phyloP scores from a whole-genome alignment of 2,113 vertebrate genomes.

The Neogale vison region DNA sequence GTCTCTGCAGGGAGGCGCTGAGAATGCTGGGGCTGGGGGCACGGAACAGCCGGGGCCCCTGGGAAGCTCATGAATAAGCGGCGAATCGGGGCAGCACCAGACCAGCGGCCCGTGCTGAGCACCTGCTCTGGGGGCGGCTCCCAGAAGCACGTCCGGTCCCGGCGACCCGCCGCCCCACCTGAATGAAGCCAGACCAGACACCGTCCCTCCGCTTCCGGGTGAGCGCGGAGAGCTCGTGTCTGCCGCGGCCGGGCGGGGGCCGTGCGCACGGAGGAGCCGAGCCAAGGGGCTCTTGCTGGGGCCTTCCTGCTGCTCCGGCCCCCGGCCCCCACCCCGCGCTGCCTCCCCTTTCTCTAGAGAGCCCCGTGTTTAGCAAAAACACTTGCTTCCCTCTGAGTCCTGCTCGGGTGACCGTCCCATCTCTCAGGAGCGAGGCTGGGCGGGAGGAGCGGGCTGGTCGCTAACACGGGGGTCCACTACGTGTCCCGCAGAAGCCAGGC shows the following conservation, averaged over 20 bases:
- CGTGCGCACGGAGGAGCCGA: too few species aligned
- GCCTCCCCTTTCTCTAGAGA: neutral
- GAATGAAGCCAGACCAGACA: neutral
- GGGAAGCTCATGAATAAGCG: neutral
- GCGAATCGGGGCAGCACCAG: neutral
- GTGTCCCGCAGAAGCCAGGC: neutral
- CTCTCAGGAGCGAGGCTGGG: neutral
- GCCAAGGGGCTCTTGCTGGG: too few species aligned
- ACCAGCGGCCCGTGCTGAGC: neutral
- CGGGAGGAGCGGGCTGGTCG: neutral
- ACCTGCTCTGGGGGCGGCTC: neutral
- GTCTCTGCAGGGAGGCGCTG: neutral
- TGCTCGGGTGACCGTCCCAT: neutral
- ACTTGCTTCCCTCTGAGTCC: neutral
- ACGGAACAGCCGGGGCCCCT: neutral
- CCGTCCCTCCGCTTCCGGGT: neutral
- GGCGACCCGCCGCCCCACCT: neutral
- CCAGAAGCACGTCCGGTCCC: neutral
- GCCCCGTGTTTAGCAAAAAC: neutral
- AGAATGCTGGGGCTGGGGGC: neutral
- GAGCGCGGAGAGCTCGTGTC: accelerated
- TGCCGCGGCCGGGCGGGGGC: accelerated
- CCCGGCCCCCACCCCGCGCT: too few species aligned
- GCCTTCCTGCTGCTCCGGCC: too few species aligned
- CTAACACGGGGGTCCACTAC: neutral